These are phyloP conservation scores for Julus scanicus DNA, from an alignment of 2,888 invertebrate species.

Conservation along the genomic window DNA sequence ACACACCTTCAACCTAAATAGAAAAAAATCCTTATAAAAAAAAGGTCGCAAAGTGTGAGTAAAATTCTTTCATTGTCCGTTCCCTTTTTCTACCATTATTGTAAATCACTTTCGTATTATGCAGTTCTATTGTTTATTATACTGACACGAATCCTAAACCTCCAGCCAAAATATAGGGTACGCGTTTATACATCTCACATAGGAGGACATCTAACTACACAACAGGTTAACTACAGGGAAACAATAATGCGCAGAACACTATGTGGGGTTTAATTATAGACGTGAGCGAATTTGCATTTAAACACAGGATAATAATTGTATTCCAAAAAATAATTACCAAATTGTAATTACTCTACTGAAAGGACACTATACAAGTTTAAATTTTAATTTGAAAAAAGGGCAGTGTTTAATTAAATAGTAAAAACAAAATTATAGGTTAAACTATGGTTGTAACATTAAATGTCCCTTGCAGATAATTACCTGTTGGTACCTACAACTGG, in stretches of 20 bases:
- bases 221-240: background rate
- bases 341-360: background rate
- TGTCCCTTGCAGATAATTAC: background rate
- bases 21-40: background rate
- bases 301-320: background rate
- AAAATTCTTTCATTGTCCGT: background rate
- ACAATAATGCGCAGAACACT: background rate
- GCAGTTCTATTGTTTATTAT: conserved; percentile 44
- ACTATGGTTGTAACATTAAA: background rate
- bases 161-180: conserved; percentile 36
- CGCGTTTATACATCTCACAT: background rate
- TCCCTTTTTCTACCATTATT: conserved; percentile 6
- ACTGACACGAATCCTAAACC: conserved; percentile 34
- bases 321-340: background rate
- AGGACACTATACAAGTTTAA: background rate
- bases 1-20: background rate
- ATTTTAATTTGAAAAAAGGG: background rate
- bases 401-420: background rate
- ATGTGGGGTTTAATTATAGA: background rate
- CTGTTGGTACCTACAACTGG: background rate
- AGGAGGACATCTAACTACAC: conserved; percentile 5
- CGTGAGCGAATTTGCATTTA: background rate
- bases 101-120: conserved; percentile 30
- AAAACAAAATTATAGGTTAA: background rate
- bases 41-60: background rate